A percentile compares a stretch with the other conserved stretches of the same genome.
phyloP scores from a whole-genome alignment of 37 sponge, comb jelly and placozoan species.

The Halisarca cf. caerulea region DNA sequence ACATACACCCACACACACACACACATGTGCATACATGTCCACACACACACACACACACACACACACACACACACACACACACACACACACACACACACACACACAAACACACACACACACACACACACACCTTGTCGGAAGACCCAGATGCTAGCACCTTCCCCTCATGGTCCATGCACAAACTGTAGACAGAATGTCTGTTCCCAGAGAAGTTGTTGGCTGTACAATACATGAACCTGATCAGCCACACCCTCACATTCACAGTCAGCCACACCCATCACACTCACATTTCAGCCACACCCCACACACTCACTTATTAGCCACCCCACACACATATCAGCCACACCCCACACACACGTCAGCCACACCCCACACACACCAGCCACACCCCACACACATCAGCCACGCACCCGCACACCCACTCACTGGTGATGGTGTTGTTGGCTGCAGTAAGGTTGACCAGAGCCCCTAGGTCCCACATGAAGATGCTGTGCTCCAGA shows the following conservation, averaged over 20 bases:
- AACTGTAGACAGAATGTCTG: constrained; percentile 90
- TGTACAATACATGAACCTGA: too few species aligned
- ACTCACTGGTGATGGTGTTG: constrained; percentile 88
- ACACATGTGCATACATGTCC: neutral
- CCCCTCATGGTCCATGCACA: constrained; percentile 73
- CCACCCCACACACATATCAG: neutral
- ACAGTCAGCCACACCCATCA: too few species aligned
- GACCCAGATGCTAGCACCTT: constrained; percentile 81
- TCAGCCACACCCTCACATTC: too few species aligned
- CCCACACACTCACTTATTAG: neutral
- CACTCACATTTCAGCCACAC: too few species aligned
- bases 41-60: constrained; percentile 5
- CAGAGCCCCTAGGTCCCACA: constrained; percentile 92
- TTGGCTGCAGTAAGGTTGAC: constrained; percentile 71
- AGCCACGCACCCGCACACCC: too few species aligned
- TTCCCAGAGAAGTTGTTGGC: constrained; percentile 74
- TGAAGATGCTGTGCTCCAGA: constrained; percentile 77
- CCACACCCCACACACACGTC: neutral
- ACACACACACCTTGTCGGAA: constrained; percentile 80
- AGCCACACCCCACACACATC: too few species aligned
- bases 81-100: constrained; percentile 15
- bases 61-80: constrained; percentile 26
- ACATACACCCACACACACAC: constrained; percentile 11
- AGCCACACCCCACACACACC: neutral
- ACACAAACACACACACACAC: neutral